Base-by-base conservation (phyloP, 2,113 vertebrate genomes). In the Epinephelus fuscoguttatus region DNA sequence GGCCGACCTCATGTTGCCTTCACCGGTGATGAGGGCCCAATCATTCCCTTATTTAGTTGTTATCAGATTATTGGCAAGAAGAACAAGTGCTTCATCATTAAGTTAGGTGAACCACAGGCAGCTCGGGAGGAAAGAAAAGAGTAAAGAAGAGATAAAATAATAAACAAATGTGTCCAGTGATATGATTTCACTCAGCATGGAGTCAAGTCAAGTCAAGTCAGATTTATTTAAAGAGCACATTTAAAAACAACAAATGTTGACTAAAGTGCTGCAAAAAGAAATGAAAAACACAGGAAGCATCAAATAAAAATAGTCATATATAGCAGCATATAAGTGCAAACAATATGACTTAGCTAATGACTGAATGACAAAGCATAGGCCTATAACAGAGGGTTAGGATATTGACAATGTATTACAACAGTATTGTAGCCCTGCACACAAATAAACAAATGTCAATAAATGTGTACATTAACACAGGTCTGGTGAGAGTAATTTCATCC, bases 31-130 rank as follows among this genome's bases (percentile, higher is more conserved):
- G 42, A 74, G 63, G 79, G 72, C 67, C 79, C 63, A 52, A 52
- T 85, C 83, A 23, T 37, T 74, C 60, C 25, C 57, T 84, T 47
- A 62, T 86, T 86, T 82, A 68, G 77, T 82, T 89, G 53, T 82
- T 85, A 90, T 87, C 89, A 70, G 80, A 89, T 84, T 33, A 75
- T 55, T 84, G 74, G 78, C 56, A 53, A 40, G 27, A 60, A 76
- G 12, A 89, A 82, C 52, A 81, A 85, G 64, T 61, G 70, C 6
- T 70, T 78, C 37, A 57, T 87, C 82, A 21, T 56, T 78, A 37
- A 53, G 50, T 45, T 8, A 15, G 66, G 67, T n/a, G 66, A 89
- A 61, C 33, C 7, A 33, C 53, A 45, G 42, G 42, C 42, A 80
- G 45, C 75, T 86, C 63, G 84, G 61, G 30, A 53, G 37, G 56